Evolutionary conservation across 2,888 invertebrate genomes (phyloP).

Genomic region (Cheilosia vulpina): DNA sequence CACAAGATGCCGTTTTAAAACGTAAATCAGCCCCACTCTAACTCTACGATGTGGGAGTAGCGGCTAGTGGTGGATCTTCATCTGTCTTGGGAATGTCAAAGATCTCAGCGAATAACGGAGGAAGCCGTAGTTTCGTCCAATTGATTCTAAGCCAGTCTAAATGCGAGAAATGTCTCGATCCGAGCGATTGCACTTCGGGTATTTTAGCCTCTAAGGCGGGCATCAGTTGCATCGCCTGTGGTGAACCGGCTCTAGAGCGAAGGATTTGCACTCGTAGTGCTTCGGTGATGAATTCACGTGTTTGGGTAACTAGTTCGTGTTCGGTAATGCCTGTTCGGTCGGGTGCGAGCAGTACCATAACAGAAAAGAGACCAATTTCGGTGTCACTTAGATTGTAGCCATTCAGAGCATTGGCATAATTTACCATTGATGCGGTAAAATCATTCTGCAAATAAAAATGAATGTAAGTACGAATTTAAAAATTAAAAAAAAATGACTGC

Average conservation of each 20-base stretch:
- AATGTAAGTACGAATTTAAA: not conserved
- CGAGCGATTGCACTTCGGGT: slow-evolving; percentile 91
- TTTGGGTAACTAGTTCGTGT: slow-evolving; percentile 90
- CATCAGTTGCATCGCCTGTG: slow-evolving; percentile 83
- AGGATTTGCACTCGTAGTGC: slow-evolving; percentile 92
- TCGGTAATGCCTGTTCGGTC: slow-evolving; percentile 93
- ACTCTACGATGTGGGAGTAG: slow-evolving; percentile 51
- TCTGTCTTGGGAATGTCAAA: slow-evolving; percentile 97
- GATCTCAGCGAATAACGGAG: slow-evolving; percentile 97
- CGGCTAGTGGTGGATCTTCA: slow-evolving; percentile 84
- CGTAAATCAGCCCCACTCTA: not conserved
- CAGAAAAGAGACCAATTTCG: slow-evolving; percentile 95
- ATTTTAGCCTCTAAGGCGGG: slow-evolving; percentile 86
- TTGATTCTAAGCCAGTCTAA: slow-evolving; percentile 95
- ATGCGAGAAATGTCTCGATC: slow-evolving; percentile 92
- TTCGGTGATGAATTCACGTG: slow-evolving; percentile 92
- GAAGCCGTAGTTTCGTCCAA: slow-evolving; percentile 93
- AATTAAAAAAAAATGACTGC: slow-evolving; percentile 30
- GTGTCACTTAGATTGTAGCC: slow-evolving; percentile 92
- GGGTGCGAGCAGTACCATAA: slow-evolving; percentile 91
- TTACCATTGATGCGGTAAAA: slow-evolving; percentile 92
- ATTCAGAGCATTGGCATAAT: slow-evolving; percentile 90
- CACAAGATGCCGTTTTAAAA: slow-evolving; percentile 26
- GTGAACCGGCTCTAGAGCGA: slow-evolving; percentile 82
- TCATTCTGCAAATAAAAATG: slow-evolving; percentile 87